A percentile compares a stretch with the other conserved stretches of the same genome.
Conservation (phyloP, 1,140 invertebrate genomes). For the Sipha flava region DNA sequence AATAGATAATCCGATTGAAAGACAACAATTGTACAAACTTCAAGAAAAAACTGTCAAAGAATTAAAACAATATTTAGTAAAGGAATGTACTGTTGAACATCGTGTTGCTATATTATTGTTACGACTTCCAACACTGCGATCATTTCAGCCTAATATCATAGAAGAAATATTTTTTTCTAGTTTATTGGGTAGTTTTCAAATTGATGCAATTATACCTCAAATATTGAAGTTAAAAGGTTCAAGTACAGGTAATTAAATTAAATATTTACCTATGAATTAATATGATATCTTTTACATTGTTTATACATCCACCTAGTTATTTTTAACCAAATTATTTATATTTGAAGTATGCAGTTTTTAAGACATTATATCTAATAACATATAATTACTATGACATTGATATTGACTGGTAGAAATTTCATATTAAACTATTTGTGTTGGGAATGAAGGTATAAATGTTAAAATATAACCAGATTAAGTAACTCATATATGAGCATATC, state of each 20-base stretch:
- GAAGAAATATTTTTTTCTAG: slow-evolving; percentile 91
- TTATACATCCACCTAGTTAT: too few species aligned
- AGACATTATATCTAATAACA: too few species aligned
- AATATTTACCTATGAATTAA: not conserved
- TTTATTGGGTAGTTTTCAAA: slow-evolving; percentile 79
- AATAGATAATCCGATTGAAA: slow-evolving; percentile 46
- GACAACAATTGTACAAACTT: slow-evolving; percentile 53
- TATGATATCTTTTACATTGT: too few species aligned
- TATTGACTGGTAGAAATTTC: too few species aligned
- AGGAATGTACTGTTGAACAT: slow-evolving; percentile 48
- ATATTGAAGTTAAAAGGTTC: slow-evolving; percentile 63
- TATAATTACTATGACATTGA: too few species aligned
- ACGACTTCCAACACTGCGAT: slow-evolving; percentile 65
- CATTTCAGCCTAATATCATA: slow-evolving; percentile 66
- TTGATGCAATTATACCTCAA: slow-evolving; percentile 86
- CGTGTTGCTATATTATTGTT: slow-evolving; percentile 61
- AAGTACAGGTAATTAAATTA: not conserved
- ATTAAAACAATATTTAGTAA: slow-evolving; percentile 52
- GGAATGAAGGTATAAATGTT: too few species aligned
- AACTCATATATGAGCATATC: too few species aligned
- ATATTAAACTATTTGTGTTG: too few species aligned
- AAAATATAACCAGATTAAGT: too few species aligned
- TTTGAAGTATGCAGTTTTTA: too few species aligned
- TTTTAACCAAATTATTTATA: too few species aligned
- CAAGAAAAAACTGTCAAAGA: slow-evolving; percentile 68